These are phyloP conservation scores for Aethina tumida DNA, from an alignment of 1,140 invertebrate genomes.

Conservation along the genomic window DNA sequence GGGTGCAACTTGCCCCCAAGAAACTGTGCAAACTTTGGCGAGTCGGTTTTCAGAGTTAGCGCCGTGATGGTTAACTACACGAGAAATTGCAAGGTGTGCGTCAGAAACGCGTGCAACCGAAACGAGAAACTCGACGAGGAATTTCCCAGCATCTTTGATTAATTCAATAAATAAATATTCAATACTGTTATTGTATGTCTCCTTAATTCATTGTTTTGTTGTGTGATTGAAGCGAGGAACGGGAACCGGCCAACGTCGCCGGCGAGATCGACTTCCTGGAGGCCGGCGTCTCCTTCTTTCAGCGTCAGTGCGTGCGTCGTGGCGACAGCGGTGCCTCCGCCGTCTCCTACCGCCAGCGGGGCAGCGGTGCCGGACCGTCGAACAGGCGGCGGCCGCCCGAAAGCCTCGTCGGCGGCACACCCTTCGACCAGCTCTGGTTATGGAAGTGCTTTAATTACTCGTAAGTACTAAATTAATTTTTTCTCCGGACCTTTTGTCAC, in stretches of 20 bases:
- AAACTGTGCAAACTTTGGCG: no score
- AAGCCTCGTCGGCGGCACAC: constrained; percentile 39
- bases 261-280: constrained; percentile 47
- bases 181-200: constrained; percentile 1
- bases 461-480: no score
- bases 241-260: constrained; percentile 31
- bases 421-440: constrained; percentile 48
- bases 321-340: constrained; percentile 34
- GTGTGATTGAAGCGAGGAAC: constrained; percentile 31
- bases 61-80: no score
- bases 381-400: constrained; percentile 33
- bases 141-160: background rate
- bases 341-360: constrained; percentile 41
- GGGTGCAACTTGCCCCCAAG: no score
- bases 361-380: constrained; percentile 35
- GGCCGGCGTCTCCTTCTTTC: constrained; percentile 46
- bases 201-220: background rate
- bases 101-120: no score
- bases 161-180: constrained; percentile 4
- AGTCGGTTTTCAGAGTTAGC: no score
- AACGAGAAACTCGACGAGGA: no score
- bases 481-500: background rate
- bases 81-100: no score
- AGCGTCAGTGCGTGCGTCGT: constrained; percentile 36
- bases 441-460: constrained; percentile 57